These are phyloP conservation scores for Chesias legatella DNA, from an alignment of 2,888 invertebrate species.

Conservation along the genomic window DNA sequence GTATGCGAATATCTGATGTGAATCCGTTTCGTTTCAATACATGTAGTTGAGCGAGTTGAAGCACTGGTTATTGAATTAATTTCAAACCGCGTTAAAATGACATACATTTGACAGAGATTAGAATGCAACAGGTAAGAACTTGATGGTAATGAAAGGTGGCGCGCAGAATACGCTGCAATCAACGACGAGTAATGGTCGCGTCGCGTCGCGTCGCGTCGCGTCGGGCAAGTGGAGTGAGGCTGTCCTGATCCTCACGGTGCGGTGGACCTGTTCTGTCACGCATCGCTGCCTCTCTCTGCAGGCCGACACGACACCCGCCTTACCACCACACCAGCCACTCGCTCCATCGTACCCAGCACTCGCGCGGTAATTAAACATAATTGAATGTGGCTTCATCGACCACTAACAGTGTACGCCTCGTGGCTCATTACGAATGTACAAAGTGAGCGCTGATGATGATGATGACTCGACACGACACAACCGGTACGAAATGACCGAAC, in stretches of 20 bases:
- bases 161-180: constrained; percentile 39
- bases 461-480: constrained; percentile 22
- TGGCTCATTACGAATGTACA: constrained; percentile 26
- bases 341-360: constrained; percentile 40
- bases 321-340: constrained; percentile 25
- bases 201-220: too few species aligned
- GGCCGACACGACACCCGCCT: constrained; percentile 26
- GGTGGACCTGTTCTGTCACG: constrained; percentile 47
- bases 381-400: constrained; percentile 36
- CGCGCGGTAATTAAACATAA: constrained; percentile 40
- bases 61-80: constrained; percentile 11
- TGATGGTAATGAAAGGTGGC: constrained; percentile 43
- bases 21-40: constrained; percentile 4
- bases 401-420: constrained; percentile 31
- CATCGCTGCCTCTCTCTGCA: constrained; percentile 33
- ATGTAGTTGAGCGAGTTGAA: constrained; percentile 3
- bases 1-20: constrained; percentile 9
- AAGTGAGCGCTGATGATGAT: constrained; percentile 17
- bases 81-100: constrained; percentile 18
- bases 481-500: constrained; percentile 17
- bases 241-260: constrained; percentile 26
- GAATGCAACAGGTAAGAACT: constrained; percentile 28
- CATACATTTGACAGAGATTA: constrained; percentile 25
- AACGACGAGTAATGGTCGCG: constrained; percentile 42
- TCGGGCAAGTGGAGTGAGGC: constrained; percentile 34